Evolutionary conservation across 2,797 vertebrate species (phyloP).

Genomic region (Sarcoramphus papa): DNA sequence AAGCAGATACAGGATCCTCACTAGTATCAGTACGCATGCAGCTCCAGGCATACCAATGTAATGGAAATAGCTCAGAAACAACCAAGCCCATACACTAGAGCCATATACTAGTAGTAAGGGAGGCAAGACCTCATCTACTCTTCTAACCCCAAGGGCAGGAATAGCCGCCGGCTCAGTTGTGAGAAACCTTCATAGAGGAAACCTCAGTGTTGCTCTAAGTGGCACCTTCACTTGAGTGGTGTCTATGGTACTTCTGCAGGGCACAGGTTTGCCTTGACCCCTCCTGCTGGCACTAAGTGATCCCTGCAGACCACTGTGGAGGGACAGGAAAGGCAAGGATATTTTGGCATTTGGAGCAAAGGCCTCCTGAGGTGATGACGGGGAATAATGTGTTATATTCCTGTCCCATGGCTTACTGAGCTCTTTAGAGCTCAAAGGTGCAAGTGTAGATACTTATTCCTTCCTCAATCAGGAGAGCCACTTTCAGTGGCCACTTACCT

Average conservation of each 20-base stretch:
- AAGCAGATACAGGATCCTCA: not conserved
- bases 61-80: not conserved
- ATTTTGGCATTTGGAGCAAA: not conserved
- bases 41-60: rapidly evolving
- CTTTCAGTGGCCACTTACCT: conserved; percentile 7
- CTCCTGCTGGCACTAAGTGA: not conserved
- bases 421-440: not conserved
- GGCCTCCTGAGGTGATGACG: not conserved
- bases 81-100: not conserved
- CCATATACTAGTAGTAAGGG: rapidly evolving
- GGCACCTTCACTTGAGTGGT: not conserved
- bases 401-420: not conserved
- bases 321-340: not conserved
- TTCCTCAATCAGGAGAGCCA: not conserved
- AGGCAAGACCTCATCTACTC: not conserved
- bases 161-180: not conserved
- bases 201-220: not conserved
- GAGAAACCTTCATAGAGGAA: not conserved
- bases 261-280: not conserved
- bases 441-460: not conserved
- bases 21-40: rapidly evolving
- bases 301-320: not conserved
- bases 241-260: not conserved
- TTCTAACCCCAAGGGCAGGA: not conserved
- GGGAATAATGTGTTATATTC: not conserved